Base-by-base conservation (phyloP, 2,888 invertebrate genomes). In the Dusona sp. region DNA sequence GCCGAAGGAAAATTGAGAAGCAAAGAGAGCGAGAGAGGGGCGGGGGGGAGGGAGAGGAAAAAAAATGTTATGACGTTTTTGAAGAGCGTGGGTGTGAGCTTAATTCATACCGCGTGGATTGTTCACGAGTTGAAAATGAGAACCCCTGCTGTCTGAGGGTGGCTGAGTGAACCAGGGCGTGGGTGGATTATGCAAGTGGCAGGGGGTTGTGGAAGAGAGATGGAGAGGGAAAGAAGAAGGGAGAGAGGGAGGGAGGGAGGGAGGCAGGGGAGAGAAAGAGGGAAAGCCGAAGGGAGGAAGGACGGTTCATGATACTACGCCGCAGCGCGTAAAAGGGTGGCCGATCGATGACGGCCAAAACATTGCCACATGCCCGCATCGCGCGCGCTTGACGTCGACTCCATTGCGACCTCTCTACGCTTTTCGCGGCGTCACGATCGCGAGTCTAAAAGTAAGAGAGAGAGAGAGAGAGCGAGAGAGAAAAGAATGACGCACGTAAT, bases 291-390 rank as follows among this genome's bases (percentile, higher is more conserved):
- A 72, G 80, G 81, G 78, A 81, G 86, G 86, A 86, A 82, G 78
- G 87, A 51, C 88, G 87, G 86, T 85, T 89, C 88, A 89, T 88
- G 89, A 91, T 91, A 91, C 91, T 91, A 91, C 93, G 92, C 89
- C 92, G 92, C 92, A 91, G 91, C 90, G 90, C 90, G 89, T 79
- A 67, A 87, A 90, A 91, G 90, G 91, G 90, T 87, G 88, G 88
- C 85, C 91, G 94, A 94, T 94, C 94, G 94, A 94, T 94, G 92
- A 90, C 92, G 93, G 92, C 93, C 94, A 94, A 94, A 94, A 94
- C 94, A 94, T 94, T 94, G 93, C 93, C 94, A 94, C 94, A 94
- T 94, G 94, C 93, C 92, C 86, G 88, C 89, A 86, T 86, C 83
- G 83, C 86, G 86, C 89, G 83, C 83, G 87, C 79, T 83, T 84